Evolutionary conservation across 2,113 vertebrate species (phyloP).

Genomic region (Poecilia latipinna): DNA sequence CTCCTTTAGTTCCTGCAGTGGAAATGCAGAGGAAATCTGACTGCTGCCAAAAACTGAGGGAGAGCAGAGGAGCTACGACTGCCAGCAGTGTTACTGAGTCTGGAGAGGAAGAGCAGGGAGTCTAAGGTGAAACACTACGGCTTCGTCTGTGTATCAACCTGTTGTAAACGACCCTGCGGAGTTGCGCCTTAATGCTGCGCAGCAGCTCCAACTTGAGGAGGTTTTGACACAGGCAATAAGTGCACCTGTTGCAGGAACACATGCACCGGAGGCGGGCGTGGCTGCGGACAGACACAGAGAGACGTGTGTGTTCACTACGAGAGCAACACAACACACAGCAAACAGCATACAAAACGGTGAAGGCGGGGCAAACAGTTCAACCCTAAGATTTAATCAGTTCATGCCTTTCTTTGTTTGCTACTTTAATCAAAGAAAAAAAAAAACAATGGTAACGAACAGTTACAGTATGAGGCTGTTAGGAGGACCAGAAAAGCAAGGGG

Average conservation of each 20-base stretch:
- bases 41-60: slow-evolving; percentile 14
- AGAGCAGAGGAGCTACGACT: slow-evolving; percentile 33
- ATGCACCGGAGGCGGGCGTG: slow-evolving; percentile 95
- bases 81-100: slow-evolving; percentile 55
- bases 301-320: slow-evolving; percentile 82
- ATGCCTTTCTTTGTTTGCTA: not conserved
- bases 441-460: not conserved
- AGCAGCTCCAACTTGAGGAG: slow-evolving; percentile 98
- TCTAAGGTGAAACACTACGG: slow-evolving; percentile 61
- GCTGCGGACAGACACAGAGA: slow-evolving; percentile 93
- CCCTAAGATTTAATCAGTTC: not conserved
- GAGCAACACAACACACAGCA: slow-evolving; percentile 74
- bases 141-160: slow-evolving; percentile 88
- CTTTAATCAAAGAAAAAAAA: not conserved
- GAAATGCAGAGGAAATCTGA: slow-evolving; percentile 77
- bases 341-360: slow-evolving; percentile 72
- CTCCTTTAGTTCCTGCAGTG: slow-evolving; percentile 58
- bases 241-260: slow-evolving; percentile 98
- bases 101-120: slow-evolving; percentile 54
- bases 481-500: not conserved
- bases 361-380: not conserved
- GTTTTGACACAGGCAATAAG: slow-evolving; percentile 99
- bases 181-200: slow-evolving; percentile 96
- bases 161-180: slow-evolving; percentile 95
- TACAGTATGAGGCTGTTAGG: no score